Conservation (phyloP, 1,140 invertebrate species). For the Drosophila chauvacae region DNA sequence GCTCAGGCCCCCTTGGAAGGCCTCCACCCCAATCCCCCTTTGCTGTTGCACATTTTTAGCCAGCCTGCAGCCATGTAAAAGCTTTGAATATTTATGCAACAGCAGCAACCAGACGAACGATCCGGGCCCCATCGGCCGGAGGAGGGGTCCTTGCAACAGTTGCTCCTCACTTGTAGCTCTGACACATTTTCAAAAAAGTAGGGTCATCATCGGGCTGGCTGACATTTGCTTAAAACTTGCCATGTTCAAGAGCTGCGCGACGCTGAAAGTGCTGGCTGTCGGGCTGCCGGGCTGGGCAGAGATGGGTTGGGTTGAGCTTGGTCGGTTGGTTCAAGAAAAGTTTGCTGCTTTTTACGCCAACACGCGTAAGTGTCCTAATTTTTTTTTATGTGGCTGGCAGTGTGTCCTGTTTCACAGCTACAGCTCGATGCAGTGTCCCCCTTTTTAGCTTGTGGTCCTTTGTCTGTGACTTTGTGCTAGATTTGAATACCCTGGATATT, state of each 20-base stretch:
- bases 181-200: slow-evolving; percentile 81
- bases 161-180: slow-evolving; percentile 79
- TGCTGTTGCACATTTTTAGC: slow-evolving; percentile 79
- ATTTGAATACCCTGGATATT: slow-evolving; percentile 30
- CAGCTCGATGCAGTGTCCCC: background rate
- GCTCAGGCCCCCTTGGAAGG: slow-evolving; percentile 1
- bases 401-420: slow-evolving; percentile 22
- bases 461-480: slow-evolving; percentile 42
- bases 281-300: background rate
- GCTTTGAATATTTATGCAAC: slow-evolving; percentile 81
- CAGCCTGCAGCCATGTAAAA: slow-evolving; percentile 80
- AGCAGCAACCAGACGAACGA: slow-evolving; percentile 42
- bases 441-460: slow-evolving; percentile 26
- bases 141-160: slow-evolving; percentile 63
- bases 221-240: slow-evolving; percentile 79
- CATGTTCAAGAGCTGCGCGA: slow-evolving; percentile 31
- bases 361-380: slow-evolving; percentile 79
- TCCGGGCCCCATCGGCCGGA: slow-evolving; percentile 3
- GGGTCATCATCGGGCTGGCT: slow-evolving; percentile 74
- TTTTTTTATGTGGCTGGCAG: slow-evolving; percentile 57
- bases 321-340: slow-evolving; percentile 47
- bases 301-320: background rate
- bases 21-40: slow-evolving; percentile 12
- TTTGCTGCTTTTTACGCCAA: slow-evolving; percentile 73
- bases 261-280: slow-evolving; percentile 2